A percentile compares a stretch with the other conserved stretches of the same genome.
Conservation (phyloP, 2,888 invertebrate genomes). For the Eudemis profundana region DNA sequence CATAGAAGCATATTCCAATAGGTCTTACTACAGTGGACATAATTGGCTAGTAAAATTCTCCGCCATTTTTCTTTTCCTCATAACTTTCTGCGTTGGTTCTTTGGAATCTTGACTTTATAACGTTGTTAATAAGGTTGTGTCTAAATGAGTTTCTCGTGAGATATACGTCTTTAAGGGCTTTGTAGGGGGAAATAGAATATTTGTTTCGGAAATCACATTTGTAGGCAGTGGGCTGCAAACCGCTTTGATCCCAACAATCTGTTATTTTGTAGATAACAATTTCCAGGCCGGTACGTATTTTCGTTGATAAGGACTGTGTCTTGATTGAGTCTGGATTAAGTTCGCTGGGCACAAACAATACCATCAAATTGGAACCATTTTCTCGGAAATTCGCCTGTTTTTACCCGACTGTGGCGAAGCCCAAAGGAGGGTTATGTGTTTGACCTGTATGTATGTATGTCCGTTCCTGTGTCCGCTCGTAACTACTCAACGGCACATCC, state of each 20-base stretch:
- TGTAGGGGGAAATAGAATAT: constrained; percentile 30
- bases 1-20: not conserved
- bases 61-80: not conserved
- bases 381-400: too few species aligned
- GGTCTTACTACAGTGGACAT: constrained; percentile 7
- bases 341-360: not conserved
- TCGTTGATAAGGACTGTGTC: not conserved
- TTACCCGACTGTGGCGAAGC: too few species aligned
- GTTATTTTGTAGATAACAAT: constrained; percentile 26
- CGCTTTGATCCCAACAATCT: constrained; percentile 38
- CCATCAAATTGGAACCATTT: not conserved
- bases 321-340: not conserved
- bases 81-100: not conserved
- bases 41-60: constrained; percentile 1
- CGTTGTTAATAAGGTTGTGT: not conserved
- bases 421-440: too few species aligned
- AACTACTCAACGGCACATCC: too few species aligned
- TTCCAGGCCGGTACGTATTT: constrained; percentile 3
- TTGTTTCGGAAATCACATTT: constrained; percentile 40
- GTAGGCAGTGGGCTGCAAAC: constrained; percentile 34
- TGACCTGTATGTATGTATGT: too few species aligned
- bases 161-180: not conserved
- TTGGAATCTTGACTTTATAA: not conserved
- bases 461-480: too few species aligned
- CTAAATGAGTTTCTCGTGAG: not conserved